phyloP scores from a whole-genome alignment of 2,797 vertebrate genomes.

The Lateolabrax maculatus region DNA sequence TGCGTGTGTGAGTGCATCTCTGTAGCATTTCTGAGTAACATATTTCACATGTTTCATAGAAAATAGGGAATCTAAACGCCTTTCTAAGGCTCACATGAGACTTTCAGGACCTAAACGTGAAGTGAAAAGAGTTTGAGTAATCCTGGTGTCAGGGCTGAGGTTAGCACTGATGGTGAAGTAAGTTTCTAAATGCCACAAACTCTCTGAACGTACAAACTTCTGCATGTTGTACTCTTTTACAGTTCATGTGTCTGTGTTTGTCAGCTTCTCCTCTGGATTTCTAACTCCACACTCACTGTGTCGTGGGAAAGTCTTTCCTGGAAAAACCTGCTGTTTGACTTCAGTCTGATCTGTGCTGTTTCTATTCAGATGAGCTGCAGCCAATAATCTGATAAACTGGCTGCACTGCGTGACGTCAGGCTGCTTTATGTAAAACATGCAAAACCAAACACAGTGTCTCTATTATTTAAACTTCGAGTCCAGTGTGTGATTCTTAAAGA shows the following conservation, averaged over 20 bases:
- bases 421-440: constrained; percentile 12
- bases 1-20: not conserved
- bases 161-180: not conserved
- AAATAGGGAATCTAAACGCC: no score
- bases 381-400: not conserved
- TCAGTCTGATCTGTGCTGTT: not conserved
- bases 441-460: not conserved
- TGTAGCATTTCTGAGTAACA: no score
- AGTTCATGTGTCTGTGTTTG: no score
- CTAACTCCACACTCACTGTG: no score
- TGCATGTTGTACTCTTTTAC: not conserved
- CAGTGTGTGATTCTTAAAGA: no score
- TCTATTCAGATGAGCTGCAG: constrained; percentile 31
- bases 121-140: rapidly evolving
- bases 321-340: not conserved
- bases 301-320: no score
- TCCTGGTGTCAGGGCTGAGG: not conserved
- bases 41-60: no score
- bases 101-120: no score
- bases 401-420: not conserved
- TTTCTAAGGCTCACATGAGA: not conserved
- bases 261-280: no score
- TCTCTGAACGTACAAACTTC: not conserved
- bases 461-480: not conserved
- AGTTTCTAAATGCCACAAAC: not conserved